phyloP scores from a whole-genome alignment of 2,888 invertebrate genomes.

The Germaria angustata region DNA sequence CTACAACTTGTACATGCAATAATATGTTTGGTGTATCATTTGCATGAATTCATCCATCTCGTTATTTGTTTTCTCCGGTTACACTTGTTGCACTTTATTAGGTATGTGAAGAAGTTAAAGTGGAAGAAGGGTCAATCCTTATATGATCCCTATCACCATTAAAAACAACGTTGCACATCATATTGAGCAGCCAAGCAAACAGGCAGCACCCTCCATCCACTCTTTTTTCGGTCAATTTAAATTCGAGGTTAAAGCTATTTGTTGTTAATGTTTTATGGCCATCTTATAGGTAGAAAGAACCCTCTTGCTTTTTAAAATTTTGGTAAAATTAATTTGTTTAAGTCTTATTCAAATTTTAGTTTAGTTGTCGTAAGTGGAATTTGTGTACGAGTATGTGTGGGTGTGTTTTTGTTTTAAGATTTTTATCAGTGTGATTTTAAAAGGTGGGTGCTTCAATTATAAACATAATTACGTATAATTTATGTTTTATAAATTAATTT shows the following conservation, averaged over 20 bases:
- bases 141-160: slow-evolving; percentile 36
- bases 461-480: not conserved
- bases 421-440: slow-evolving; percentile 68
- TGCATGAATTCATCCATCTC: slow-evolving; percentile 40
- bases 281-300: not conserved
- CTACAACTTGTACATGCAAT: not conserved
- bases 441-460: slow-evolving; percentile 67
- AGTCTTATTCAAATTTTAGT: slow-evolving; percentile 30
- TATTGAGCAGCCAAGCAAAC: not conserved
- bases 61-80: slow-evolving; percentile 11
- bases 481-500: not conserved
- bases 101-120: not conserved
- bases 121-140: slow-evolving; percentile 35
- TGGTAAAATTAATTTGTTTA: slow-evolving; percentile 5
- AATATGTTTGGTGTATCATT: slow-evolving; percentile 26
- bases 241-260: slow-evolving; percentile 48
- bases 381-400: no score
- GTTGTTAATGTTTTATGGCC: not conserved
- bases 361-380: not conserved
- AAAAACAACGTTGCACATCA: slow-evolving; percentile 11
- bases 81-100: slow-evolving; percentile 47
- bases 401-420: slow-evolving; percentile 36
- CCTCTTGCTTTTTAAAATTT: not conserved
- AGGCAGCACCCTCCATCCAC: slow-evolving; percentile 22
- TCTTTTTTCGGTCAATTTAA: slow-evolving; percentile 21